A percentile compares a stretch with the other conserved stretches of the same genome.
Evolutionary conservation across 1,140 invertebrate genomes (phyloP).

Genomic region (Varroa destructor): DNA sequence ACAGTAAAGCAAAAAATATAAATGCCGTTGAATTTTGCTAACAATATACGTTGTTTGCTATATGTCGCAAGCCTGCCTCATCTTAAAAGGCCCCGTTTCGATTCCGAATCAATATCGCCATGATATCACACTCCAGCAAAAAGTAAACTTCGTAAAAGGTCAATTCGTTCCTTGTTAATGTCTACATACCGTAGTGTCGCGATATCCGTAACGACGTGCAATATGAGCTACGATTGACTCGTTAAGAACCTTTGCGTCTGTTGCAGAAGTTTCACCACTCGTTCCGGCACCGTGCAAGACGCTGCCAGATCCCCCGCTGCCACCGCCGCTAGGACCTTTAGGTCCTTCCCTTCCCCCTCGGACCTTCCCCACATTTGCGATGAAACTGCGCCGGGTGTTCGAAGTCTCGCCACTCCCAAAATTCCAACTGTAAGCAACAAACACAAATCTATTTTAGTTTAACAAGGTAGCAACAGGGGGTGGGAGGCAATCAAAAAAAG

Average conservation of each 20-base stretch:
- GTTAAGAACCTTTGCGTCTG: background rate
- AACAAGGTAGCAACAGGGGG: too few relatives aligned
- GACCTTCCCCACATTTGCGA: conserved; percentile 32
- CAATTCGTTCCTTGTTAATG: background rate
- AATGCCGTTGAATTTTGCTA: background rate
- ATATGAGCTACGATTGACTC: conserved; percentile 22
- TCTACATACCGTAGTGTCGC: conserved; percentile 6
- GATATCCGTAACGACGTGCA: conserved; percentile 1
- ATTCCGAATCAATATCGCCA: background rate
- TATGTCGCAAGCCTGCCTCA: background rate
- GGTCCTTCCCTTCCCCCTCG: background rate
- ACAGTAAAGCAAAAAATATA: too few relatives aligned
- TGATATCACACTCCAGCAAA: background rate
- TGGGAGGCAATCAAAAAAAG: too few relatives aligned
- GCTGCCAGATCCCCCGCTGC: too few relatives aligned
- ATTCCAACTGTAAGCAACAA: too few relatives aligned
- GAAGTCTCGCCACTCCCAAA: too few relatives aligned
- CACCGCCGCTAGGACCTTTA: background rate
- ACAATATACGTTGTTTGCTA: background rate
- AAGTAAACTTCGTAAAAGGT: background rate
- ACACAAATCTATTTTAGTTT: too few relatives aligned
- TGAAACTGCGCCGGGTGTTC: too few relatives aligned
- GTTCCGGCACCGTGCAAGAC: too few relatives aligned
- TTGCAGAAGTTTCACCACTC: too few relatives aligned
- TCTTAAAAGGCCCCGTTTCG: background rate